Base-by-base conservation (phyloP, 1,140 invertebrate species). In the Leptonema lineaticorne region DNA sequence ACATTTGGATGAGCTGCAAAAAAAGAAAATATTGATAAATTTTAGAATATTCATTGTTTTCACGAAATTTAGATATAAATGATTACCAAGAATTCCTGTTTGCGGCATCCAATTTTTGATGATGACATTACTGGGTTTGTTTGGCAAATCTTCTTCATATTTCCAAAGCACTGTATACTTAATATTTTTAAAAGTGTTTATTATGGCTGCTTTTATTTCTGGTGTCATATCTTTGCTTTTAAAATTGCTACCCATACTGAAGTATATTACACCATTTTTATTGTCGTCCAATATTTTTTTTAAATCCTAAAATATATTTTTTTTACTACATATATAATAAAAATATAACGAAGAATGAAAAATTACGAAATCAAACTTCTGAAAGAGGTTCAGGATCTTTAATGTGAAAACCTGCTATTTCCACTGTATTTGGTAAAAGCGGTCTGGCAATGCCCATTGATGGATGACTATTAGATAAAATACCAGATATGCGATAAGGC, bases 81-180 rank as follows among this genome's bases (percentile, higher is more conserved):
- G 5, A 9, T 16, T 69, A 68, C 74, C 82, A 48, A 91, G 77
- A 69, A 91, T 81, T 73, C 89, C 88, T 29, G 82, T 84, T 70
- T 92, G 90, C 0, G 89, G 89, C 1, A 89, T 78, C 90, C 90
- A 92, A 45, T 85, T 84, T 5, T 80, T 77, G 2, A 89, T 74
- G 71, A 85, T 82, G 0, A 92, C 82, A 77, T 92, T 92, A 0
- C 75, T 48, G 0, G 87, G 82, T 29, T 85, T 76, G 1, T 78
- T 77, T 0, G 81, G 75, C 1, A 85, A 60, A 1, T 85, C 81
- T 0, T 75, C 78, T 73, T 90, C 88, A 74, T 84, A 90, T 73
- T 90, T 90, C 88, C 87, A 89, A 0, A 90, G 75, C 0, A 90
- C 81, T 9, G 82, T 85, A 50, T 87, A 83, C 27, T 87, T 84